A percentile compares a stretch with the other conserved stretches of the same genome.
These are phyloP conservation scores for Tetragnatha versicolor DNA, from an alignment of 1,140 invertebrate species.

Conservation along the genomic window DNA sequence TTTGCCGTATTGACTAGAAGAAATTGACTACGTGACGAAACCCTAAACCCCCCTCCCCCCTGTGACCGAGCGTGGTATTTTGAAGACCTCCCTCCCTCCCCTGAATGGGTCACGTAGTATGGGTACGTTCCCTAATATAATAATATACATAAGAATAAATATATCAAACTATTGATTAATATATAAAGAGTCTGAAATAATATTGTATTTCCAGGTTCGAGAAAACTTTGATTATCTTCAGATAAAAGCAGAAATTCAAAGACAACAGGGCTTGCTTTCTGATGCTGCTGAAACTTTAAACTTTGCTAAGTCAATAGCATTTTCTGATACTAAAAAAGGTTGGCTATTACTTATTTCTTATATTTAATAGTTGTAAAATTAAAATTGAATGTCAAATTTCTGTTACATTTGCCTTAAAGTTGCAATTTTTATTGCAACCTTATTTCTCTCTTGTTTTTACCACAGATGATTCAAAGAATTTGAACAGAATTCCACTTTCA, in stretches of 20 bases:
- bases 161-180: no score
- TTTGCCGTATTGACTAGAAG: no score
- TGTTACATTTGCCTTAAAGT: background rate
- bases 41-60: no score
- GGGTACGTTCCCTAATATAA: no score
- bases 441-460: background rate
- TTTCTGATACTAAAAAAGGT: constrained; percentile 62
- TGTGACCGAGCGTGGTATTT: no score
- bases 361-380: background rate
- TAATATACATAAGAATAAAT: no score
- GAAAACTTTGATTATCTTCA: constrained; percentile 91
- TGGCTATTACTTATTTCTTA: background rate
- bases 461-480: constrained; percentile 14
- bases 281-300: constrained; percentile 75
- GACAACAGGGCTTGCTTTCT: constrained; percentile 75
- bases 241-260: constrained; percentile 82
- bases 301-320: constrained; percentile 73
- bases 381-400: background rate
- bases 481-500: constrained; percentile 22
- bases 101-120: no score
- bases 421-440: background rate
- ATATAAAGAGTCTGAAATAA: no score
- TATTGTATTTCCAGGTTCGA: constrained; percentile 68
- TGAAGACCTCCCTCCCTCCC: no score
- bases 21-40: no score